These are phyloP conservation scores for Cepaea nemoralis DNA, from an alignment of 1,140 invertebrate genomes.

Conservation along the genomic window DNA sequence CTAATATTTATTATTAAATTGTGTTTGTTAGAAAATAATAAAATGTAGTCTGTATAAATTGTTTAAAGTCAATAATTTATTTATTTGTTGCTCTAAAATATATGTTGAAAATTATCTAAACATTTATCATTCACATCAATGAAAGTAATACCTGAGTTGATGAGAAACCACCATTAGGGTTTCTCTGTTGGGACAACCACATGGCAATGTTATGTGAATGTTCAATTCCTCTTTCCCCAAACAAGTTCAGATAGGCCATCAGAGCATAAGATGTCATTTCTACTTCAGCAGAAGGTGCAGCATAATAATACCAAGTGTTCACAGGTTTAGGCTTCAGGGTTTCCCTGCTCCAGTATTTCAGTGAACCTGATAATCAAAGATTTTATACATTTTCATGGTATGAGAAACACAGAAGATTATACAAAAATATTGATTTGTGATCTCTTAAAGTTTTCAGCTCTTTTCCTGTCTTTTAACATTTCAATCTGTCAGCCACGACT, in stretches of 20 bases:
- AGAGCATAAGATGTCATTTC: conserved; percentile 89
- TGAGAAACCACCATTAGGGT: conserved; percentile 85
- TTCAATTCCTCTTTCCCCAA: conserved; percentile 49
- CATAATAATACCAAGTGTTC: conserved; percentile 48
- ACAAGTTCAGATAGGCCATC: conserved; percentile 71
- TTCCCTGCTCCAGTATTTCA: conserved; percentile 54
- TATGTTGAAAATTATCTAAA: not conserved
- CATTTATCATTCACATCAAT: not conserved
- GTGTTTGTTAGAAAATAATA: too few relatives aligned
- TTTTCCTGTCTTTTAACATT: too few relatives aligned
- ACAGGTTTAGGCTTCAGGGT: conserved; percentile 42
- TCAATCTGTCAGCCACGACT: too few relatives aligned
- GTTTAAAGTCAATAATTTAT: too few relatives aligned
- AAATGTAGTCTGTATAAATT: too few relatives aligned
- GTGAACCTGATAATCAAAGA: conserved; percentile 59
- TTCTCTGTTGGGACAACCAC: conserved; percentile 85
- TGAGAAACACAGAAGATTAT: too few relatives aligned
- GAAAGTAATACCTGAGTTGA: conserved; percentile 75
- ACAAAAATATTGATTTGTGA: too few relatives aligned
- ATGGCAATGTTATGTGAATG: conserved; percentile 83
- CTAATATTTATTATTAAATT: too few relatives aligned
- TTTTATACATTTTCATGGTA: too few relatives aligned
- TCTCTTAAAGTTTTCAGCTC: too few relatives aligned
- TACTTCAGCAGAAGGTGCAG: conserved; percentile 81
- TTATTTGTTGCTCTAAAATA: too few relatives aligned